Evolutionary conservation across 2,888 invertebrate genomes (phyloP).

Genomic region (Scaptomyza caliginosa): DNA sequence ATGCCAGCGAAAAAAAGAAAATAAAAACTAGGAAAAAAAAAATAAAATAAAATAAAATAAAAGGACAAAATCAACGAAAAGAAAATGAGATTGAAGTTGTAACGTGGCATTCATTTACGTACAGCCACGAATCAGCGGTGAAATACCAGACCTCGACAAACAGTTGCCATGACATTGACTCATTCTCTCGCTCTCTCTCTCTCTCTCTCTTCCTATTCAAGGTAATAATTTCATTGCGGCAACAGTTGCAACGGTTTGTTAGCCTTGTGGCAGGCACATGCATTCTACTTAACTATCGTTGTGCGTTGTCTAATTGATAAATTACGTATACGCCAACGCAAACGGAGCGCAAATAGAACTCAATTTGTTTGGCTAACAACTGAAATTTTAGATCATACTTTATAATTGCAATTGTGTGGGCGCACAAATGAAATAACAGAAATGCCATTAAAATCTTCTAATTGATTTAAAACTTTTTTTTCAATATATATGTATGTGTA

Average conservation of each 20-base stretch:
- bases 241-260: neutral
- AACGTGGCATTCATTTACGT: neutral
- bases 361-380: neutral
- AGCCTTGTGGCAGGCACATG: conserved; percentile 27
- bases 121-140: neutral
- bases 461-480: too few species aligned
- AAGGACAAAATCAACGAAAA: neutral
- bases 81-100: neutral
- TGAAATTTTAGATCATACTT: neutral
- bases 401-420: neutral
- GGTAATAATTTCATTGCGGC: conserved; percentile 23
- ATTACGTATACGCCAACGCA: conserved; percentile 38
- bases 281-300: conserved; percentile 6
- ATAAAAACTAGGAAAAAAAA: neutral
- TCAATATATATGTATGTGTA: too few species aligned
- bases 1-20: neutral
- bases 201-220: too few species aligned
- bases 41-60: neutral
- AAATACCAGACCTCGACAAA: neutral
- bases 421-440: neutral
- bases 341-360: neutral
- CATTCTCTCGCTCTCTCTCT: too few species aligned
- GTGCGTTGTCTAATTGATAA: conserved; percentile 25
- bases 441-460: too few species aligned
- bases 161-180: too few species aligned